These are phyloP conservation scores for Dinocampus coccinellae DNA, from an alignment of 2,888 invertebrate species.

Conservation along the genomic window DNA sequence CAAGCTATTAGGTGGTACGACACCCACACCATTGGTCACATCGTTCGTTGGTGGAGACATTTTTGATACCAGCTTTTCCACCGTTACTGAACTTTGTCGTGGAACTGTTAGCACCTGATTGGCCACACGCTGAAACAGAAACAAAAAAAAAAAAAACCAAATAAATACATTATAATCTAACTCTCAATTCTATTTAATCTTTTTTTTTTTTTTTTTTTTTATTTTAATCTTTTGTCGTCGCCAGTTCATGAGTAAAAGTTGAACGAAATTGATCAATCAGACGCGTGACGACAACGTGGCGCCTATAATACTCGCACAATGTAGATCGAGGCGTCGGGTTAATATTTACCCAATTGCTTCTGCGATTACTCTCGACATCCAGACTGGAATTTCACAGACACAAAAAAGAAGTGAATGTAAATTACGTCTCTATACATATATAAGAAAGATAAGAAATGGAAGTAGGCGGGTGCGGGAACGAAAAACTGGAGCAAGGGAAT, in stretches of 20 bases:
- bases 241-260: slow-evolving; percentile 13
- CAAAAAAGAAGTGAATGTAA: neutral
- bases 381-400: slow-evolving; percentile 21
- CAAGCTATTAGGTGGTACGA: slow-evolving; percentile 72
- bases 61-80: slow-evolving; percentile 68
- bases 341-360: slow-evolving; percentile 48
- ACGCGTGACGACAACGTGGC: slow-evolving; percentile 22
- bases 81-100: slow-evolving; percentile 68
- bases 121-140: slow-evolving; percentile 67
- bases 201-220: neutral
- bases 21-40: slow-evolving; percentile 70
- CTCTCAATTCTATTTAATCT: neutral
- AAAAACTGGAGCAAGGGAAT: neutral
- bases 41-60: slow-evolving; percentile 72
- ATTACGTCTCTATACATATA: neutral
- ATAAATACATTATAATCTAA: slow-evolving; percentile 16
- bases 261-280: slow-evolving; percentile 32
- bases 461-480: neutral
- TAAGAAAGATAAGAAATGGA: neutral
- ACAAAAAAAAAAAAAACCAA: slow-evolving; percentile 40
- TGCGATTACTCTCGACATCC: slow-evolving; percentile 23
- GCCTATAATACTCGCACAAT: slow-evolving; percentile 19
- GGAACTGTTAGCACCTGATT: slow-evolving; percentile 68
- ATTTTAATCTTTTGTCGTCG: neutral
- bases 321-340: slow-evolving; percentile 37